phyloP scores from a whole-genome alignment of 2,797 vertebrate species.

The Amblyopsis hoosieri region DNA sequence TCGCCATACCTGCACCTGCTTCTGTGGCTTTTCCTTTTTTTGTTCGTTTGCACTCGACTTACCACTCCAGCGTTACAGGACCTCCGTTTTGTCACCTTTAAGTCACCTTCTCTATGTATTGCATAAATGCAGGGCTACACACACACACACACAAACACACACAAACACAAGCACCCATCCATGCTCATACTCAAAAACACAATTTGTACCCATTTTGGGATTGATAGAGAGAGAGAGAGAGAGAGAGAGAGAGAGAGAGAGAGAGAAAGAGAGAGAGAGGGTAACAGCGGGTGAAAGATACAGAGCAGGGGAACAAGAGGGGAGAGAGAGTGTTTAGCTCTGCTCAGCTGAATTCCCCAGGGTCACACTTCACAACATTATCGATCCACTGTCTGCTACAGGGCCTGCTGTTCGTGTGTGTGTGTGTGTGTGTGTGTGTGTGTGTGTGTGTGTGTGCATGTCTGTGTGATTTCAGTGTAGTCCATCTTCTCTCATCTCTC shows the following conservation, averaged over 20 bases:
- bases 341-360: conserved; percentile 34
- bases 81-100: no score
- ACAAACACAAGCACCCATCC: neutral
- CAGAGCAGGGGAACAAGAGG: neutral
- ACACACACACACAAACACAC: conserved; percentile 1
- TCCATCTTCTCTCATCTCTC: no score
- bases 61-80: no score
- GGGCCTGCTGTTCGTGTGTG: neutral
- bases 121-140: no score
- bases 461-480: conserved; percentile 7
- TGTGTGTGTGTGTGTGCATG: conserved; percentile 6
- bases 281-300: neutral
- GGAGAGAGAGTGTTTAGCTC: conserved; percentile 1
- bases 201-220: conserved; percentile 11
- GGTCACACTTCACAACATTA: conserved; percentile 51
- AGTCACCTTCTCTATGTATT: neutral
- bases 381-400: conserved; percentile 39
- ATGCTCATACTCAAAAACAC: neutral
- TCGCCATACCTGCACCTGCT: no score
- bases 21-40: neutral
- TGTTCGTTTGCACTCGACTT: no score
- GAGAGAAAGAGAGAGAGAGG: conserved; percentile 9
- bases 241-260: conserved; percentile 15
- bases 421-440: neutral
- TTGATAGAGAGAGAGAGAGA: neutral